A percentile compares a stretch with the other conserved stretches of the same genome.
phyloP scores from a whole-genome alignment of 2,113 vertebrate species.

The Tiliqua scincoides region DNA sequence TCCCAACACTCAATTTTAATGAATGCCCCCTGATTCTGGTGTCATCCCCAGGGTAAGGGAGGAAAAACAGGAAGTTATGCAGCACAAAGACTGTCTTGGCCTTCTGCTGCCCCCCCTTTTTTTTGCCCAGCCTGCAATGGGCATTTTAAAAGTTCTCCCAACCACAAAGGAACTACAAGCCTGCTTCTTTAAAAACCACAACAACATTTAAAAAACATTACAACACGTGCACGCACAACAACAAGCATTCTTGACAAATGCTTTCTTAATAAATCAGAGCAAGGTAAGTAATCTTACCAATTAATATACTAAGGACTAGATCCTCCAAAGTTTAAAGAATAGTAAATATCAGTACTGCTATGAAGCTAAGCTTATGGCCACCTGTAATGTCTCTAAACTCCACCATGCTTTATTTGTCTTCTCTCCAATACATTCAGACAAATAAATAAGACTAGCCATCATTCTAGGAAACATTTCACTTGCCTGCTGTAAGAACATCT shows the following conservation, averaged over 20 bases:
- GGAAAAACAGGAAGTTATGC: not conserved
- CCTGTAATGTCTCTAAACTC: rapidly evolving
- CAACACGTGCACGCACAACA: not conserved
- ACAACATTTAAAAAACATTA: too few relatives aligned
- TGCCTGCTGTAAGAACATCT: conserved; percentile 97
- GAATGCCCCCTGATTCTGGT: too few relatives aligned
- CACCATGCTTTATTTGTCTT: rapidly evolving
- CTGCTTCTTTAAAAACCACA: not conserved
- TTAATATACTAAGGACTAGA: not conserved
- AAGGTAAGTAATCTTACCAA: not conserved
- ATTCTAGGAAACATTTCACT: conserved; percentile 14
- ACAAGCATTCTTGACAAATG: not conserved
- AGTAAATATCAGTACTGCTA: rapidly evolving
- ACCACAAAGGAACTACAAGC: not conserved
- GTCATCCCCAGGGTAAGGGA: too few relatives aligned
- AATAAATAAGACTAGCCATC: rapidly evolving
- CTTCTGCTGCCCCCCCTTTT: too few relatives aligned
- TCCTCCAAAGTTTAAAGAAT: not conserved
- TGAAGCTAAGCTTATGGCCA: rapidly evolving
- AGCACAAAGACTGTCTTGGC: not conserved
- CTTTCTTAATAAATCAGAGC: not conserved
- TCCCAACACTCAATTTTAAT: too few relatives aligned
- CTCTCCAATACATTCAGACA: not conserved
- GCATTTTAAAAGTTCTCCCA: not conserved
- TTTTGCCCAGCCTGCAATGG: too few relatives aligned